Percentiles rank a stretch among this genome's conserved stretches.
phyloP scores from a whole-genome alignment of 2,888 invertebrate species.

The Heliconius charithonia region DNA sequence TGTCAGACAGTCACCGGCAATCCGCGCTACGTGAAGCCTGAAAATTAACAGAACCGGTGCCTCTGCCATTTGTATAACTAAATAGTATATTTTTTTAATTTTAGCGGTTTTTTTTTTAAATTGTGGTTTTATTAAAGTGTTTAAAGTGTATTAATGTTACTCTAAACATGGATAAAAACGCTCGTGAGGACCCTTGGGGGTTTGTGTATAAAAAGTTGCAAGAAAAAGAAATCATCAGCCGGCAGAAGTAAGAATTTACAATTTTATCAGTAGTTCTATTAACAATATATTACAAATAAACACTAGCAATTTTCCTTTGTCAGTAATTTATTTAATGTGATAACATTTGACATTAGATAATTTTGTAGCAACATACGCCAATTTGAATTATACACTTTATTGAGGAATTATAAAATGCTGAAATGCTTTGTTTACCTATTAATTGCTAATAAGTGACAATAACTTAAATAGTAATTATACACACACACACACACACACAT shows the following conservation, averaged over 20 bases:
- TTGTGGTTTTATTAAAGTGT: slow-evolving; percentile 42
- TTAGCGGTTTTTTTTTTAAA: background rate
- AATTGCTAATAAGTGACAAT: background rate
- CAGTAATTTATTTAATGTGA: background rate
- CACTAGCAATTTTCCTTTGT: background rate
- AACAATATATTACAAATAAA: background rate
- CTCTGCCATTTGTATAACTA: background rate
- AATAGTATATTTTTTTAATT: background rate
- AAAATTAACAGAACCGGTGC: slow-evolving; percentile 51
- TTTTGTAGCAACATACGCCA: background rate
- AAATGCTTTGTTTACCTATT: background rate
- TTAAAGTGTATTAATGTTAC: background rate
- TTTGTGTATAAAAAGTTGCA: slow-evolving; percentile 73
- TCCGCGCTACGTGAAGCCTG: slow-evolving; percentile 63
- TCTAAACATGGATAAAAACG: slow-evolving; percentile 59
- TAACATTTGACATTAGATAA: slow-evolving; percentile 13
- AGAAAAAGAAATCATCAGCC: slow-evolving; percentile 70
- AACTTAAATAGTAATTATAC: too few species aligned
- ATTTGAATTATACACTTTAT: background rate
- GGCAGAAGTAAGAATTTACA: slow-evolving; percentile 64
- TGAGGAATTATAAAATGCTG: background rate
- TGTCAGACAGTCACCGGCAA: slow-evolving; percentile 59
- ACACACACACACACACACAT: too few species aligned
- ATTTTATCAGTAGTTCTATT: slow-evolving; percentile 5
- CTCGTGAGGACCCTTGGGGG: slow-evolving; percentile 69